Evolutionary conservation across 1,140 invertebrate species (phyloP).

Genomic region (Gryon sp.): DNA sequence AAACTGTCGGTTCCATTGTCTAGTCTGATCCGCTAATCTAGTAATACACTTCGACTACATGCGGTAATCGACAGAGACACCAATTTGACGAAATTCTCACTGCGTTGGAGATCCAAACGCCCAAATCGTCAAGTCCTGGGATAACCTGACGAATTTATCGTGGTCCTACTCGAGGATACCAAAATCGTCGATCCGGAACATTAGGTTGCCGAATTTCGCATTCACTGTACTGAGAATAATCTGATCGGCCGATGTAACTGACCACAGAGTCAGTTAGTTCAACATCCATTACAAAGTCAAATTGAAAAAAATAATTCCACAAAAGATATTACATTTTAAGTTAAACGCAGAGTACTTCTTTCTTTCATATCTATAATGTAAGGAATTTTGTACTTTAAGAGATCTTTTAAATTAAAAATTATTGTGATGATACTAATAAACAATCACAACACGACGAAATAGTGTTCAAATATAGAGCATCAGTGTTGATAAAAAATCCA

Average conservation of each 20-base stretch:
- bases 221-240: slow-evolving; percentile 13
- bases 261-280: slow-evolving; percentile 20
- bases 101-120: not conserved
- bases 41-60: slow-evolving; percentile 1
- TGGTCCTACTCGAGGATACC: not conserved
- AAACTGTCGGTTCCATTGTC: slow-evolving; percentile 6
- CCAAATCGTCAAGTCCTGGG: slow-evolving; percentile 15
- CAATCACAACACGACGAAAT: too few relatives aligned
- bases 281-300: slow-evolving; percentile 20
- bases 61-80: slow-evolving; percentile 9
- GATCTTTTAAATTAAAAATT: too few relatives aligned
- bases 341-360: too few relatives aligned
- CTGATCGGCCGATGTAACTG: not conserved
- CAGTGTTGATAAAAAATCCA: too few relatives aligned
- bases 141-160: slow-evolving; percentile 23
- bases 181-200: slow-evolving; percentile 22
- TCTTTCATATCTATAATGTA: too few relatives aligned
- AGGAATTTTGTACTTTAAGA: too few relatives aligned
- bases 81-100: slow-evolving; percentile 28
- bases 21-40: not conserved
- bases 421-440: too few relatives aligned
- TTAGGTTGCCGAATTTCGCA: slow-evolving; percentile 33
- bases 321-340: too few relatives aligned
- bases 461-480: too few relatives aligned
- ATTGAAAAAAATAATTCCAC: too few relatives aligned